Base-by-base conservation (phyloP, 2,888 invertebrate genomes). In the Troides aeacus region DNA sequence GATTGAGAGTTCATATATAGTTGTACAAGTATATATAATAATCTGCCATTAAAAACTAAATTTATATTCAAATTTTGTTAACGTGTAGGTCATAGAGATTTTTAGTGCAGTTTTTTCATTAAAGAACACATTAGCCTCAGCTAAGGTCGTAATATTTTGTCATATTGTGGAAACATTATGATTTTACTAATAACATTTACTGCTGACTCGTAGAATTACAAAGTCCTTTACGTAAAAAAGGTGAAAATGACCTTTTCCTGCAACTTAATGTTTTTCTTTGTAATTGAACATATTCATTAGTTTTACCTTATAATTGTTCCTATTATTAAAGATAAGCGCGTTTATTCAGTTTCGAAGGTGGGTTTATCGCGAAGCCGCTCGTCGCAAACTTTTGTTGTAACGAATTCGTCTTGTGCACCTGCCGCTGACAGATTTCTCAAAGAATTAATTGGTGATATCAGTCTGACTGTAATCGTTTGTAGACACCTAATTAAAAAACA, bases 71-170 rank as follows among this genome's bases (percentile, higher is more conserved):
- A 56, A 56, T 56, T n/a, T 21, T 56, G 56, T 56, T 21, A 62
- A 58, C 50, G 12, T 62, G 63, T 62, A n/a, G 63, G 58, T 70
- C 39, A 42, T 63, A 53, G 64, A 63, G n/a, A 62, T 66, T 60
- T 63, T 63, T 46, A 39, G 23, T 63, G 17, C 39, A 63, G 46
- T 50, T 30, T 50, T 66, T 70, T 66, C 62, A 66, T 56, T 36
- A 62, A 62, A 66, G 53, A 46, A 70, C 66, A 70, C 66, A 66
- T 66, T 24, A 56, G 36, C 59, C 56, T 36, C 63, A 67, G 67
- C 60, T 66, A 75, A 79, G 80, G 77, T 82, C 84, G 76, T 85
- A 80, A 86, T 66, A 83, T 73, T 46, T 79, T 77, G 83, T 82
- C 71, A 81, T 74, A 76, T 74, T 72, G 71, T 74, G 73, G 72